Percentiles rank a stretch among this genome's conserved stretches.
These are phyloP conservation scores for Cichlasoma orientale DNA, from an alignment of 2,797 vertebrate species.

Conservation along the genomic window DNA sequence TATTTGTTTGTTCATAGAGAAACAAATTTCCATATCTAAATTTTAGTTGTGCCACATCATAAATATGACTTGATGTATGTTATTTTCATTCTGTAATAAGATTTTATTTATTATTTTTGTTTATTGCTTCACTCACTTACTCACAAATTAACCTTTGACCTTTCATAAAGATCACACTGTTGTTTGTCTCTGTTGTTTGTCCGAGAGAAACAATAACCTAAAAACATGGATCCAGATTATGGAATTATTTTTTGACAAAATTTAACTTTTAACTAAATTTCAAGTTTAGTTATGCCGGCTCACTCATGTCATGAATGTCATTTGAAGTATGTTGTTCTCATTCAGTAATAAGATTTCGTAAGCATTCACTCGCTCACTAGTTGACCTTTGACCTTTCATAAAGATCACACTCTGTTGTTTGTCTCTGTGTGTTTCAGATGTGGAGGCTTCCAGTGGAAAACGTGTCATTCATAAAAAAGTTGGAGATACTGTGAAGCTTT, in stretches of 20 bases:
- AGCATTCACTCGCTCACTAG: too few relatives aligned
- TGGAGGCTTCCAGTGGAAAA: background rate
- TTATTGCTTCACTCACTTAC: too few relatives aligned
- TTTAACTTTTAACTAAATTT: too few relatives aligned
- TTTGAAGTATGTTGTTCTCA: rapidly evolving
- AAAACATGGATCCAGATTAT: background rate
- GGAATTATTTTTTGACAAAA: background rate
- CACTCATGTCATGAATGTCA: background rate
- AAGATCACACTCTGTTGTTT: background rate
- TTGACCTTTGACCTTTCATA: background rate
- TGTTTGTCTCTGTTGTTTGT: conserved; percentile 11
- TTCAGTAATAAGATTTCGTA: background rate
- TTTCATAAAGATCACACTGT: background rate
- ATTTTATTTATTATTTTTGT: too few relatives aligned
- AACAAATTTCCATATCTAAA: background rate
- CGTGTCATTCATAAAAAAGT: conserved; percentile 14
- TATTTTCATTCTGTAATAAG: background rate
- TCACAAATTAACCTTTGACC: too few relatives aligned
- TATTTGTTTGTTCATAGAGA: background rate
- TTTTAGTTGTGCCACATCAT: background rate
- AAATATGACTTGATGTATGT: rapidly evolving
- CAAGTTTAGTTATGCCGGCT: rapidly evolving
- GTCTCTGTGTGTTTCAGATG: conserved; percentile 42
- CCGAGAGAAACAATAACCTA: background rate
- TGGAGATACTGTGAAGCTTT: conserved; percentile 44